Base-by-base conservation (phyloP, 2,888 invertebrate species). In the Sphecodes monilicornis region DNA sequence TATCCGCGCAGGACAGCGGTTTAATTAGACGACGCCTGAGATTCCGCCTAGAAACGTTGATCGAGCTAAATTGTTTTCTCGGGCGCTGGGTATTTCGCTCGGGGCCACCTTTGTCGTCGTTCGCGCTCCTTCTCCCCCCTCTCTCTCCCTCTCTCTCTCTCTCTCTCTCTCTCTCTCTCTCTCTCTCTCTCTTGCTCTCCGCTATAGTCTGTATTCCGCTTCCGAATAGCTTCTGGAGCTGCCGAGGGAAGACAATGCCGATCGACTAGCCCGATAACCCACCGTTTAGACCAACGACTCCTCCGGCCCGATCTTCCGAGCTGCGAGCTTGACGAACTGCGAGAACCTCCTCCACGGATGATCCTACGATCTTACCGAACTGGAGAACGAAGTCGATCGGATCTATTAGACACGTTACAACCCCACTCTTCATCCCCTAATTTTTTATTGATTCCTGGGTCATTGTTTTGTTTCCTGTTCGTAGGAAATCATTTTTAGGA, bases 31-130 rank as follows among this genome's bases (percentile, higher is more conserved):
- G 94, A 91, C 92, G 92, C 81, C 86, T 70, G 92, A 90, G 93
- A 93, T 93, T 94, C 69, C 91, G 92, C 91, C 92, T 93, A 91
- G 93, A 94, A 94, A 94, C 94, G 94, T 94, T 94, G 94, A 95
- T 95, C 94, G 94, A 94, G 93, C 94, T 94, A 95, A 95, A 94
- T 95, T 94, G 94, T 94, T 94, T 94, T 93, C 93, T 88, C 90
- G 43, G 43, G 64, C 89, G 84, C 77, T 75, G 80, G 76, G 78
- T 76, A 57, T 73, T 68, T 75, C 41, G 78, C 76, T 39, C 75
- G 70, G 70, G 43, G 43, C 76, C 41, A 71, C 72, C 83, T 79
- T 86, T 86, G 78, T 76, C 79, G 77, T 11, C 57, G 29, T 64
- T 50, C 10, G 22, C 54, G 22, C 64, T 64, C 32, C 57, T 57